Evolutionary conservation across 2,888 invertebrate species (phyloP), one percentile per base, ranked within the genome.

Genomic region (Athrips mouffetella): DNA sequence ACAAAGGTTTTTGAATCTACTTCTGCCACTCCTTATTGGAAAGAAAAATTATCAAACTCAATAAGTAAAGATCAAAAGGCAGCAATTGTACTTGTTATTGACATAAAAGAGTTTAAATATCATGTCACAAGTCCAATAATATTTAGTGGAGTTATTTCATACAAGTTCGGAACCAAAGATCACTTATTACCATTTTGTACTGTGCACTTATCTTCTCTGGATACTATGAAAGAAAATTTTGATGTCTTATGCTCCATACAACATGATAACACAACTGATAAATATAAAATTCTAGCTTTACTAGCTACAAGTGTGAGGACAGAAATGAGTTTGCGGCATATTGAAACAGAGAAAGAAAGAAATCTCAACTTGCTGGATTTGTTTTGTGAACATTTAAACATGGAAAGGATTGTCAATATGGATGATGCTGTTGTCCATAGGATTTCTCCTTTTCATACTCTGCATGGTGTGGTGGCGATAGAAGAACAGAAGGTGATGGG

Each of bases 391-490:
- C 54, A 76, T 53, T 57, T 87, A 16, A 51, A 68, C 10, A 80
- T 86, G 81, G 73, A 76, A n/a, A 52, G 31, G 49, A 29, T 77
- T 1, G 27, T 46, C 1, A 51, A 55, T 33, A 48, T 57, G 1
- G 45, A 62, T 1, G 74, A 76, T 57, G 54, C 76, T 15, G 55
- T 74, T 2, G 54, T 83, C 10, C 70, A 76, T 50, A 79, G 60
- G 41, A 60, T 58, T 15, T 78, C 76, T 5, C 80, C 82, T 0
- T 75, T 75, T 50, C 81, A 86, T 48, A 50, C 58, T 1, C 59
- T 87, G 0, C 65, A 82, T 65, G 83, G 87, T 0, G 49, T 76
- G 1, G 71, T 81, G 73, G 35, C 84, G 1, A 46, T 35, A 21
- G 13, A 21, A 21, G 11, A 31, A 13, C 8, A 15, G 15, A 16